phyloP scores from a whole-genome alignment of 2,113 vertebrate genomes.

The Sinosuthora webbiana region DNA sequence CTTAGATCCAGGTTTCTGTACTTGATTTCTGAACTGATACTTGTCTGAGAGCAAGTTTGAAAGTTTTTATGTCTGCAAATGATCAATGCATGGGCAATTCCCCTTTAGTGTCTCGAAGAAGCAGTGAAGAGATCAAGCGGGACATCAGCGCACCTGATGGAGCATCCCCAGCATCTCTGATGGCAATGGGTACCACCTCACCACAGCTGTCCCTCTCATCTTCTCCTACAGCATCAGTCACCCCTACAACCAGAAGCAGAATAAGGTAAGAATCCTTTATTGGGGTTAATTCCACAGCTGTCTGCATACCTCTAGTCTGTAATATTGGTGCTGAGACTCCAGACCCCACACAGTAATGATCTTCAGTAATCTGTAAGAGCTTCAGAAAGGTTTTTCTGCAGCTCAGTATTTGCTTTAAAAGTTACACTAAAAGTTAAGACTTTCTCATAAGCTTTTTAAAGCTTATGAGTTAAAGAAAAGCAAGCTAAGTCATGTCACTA shows the following conservation, averaged over 20 bases:
- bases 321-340: background rate
- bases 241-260: constrained; percentile 89
- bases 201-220: constrained; percentile 85
- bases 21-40: background rate
- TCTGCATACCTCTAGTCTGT: background rate
- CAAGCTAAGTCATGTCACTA: background rate
- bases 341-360: background rate
- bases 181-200: constrained; percentile 86
- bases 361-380: background rate
- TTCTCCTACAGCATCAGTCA: constrained; percentile 89
- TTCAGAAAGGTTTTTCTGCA: background rate
- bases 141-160: constrained; percentile 85
- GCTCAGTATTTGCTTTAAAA: background rate
- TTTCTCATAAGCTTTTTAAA: background rate
- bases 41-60: background rate
- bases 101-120: constrained; percentile 83
- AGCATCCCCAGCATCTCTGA: constrained; percentile 81
- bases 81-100: background rate
- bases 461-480: background rate
- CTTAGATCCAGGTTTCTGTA: background rate
- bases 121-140: constrained; percentile 92
- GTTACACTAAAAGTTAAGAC: background rate
- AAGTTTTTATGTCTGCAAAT: background rate
- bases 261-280: constrained; percentile 77
- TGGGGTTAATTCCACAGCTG: background rate